A percentile compares a stretch with the other conserved stretches of the same genome.
These are phyloP conservation scores for Hydrozoanthus tunicans DNA, from an alignment of 64 coral and sea anemone genomes.

Conservation along the genomic window DNA sequence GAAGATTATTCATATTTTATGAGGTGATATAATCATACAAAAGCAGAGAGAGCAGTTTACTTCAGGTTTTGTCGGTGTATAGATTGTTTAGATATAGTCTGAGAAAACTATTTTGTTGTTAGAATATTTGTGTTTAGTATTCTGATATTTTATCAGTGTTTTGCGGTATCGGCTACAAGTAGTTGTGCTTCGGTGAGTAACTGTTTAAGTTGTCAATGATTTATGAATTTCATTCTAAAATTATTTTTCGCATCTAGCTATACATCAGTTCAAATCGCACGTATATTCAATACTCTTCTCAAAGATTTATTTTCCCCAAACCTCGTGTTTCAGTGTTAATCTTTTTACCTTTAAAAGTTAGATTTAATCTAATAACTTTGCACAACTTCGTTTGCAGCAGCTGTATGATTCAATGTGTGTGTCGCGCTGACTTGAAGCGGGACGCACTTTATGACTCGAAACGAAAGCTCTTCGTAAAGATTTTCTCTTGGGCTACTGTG, in stretches of 20 bases:
- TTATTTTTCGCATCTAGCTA: neutral
- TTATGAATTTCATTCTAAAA: neutral
- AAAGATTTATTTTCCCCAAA: neutral
- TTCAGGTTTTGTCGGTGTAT: no score
- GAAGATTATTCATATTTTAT: neutral
- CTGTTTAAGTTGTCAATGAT: constrained; percentile 17
- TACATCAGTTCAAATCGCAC: neutral
- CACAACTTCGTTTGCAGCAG: neutral
- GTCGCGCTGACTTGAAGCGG: no score
- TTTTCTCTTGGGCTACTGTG: neutral
- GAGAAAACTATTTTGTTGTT: neutral
- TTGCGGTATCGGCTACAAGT: neutral
- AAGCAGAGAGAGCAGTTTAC: no score
- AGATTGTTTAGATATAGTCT: no score
- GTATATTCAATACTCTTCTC: neutral
- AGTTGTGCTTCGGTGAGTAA: neutral
- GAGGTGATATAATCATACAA: neutral
- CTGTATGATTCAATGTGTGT: neutral
- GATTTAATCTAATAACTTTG: neutral
- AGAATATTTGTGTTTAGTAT: neutral
- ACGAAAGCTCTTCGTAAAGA: neutral
- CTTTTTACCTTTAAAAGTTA: neutral
- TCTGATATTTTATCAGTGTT: neutral
- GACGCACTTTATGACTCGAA: no score
- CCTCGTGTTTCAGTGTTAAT: neutral